Conservation (phyloP, 2,113 vertebrate genomes). For the Antechinus flavipes region DNA sequence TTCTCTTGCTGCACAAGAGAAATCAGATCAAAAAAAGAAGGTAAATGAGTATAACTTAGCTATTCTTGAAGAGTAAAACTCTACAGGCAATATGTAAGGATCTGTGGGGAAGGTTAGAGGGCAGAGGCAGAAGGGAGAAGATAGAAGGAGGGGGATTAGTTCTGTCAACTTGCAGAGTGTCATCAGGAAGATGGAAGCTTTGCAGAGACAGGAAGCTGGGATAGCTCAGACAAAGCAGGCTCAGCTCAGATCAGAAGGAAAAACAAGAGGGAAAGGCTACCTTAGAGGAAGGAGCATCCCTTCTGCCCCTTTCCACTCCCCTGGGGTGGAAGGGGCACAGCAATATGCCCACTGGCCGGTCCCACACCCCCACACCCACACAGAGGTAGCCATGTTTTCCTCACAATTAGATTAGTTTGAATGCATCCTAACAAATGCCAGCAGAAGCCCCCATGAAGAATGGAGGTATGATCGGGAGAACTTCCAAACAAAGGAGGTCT, state of each 20-base stretch:
- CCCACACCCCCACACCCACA: neutral
- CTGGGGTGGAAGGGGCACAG: accelerated
- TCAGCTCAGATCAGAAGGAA: neutral
- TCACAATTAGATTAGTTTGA: neutral
- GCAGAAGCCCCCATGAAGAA: constrained; percentile 2
- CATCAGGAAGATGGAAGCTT: neutral
- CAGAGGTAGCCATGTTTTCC: neutral
- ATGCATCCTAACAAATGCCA: neutral
- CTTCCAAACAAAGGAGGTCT: constrained; percentile 33
- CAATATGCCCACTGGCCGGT: neutral
- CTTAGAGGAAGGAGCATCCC: accelerated
- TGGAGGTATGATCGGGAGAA: neutral
- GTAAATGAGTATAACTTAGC: constrained; percentile 12
- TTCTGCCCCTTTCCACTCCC: accelerated
- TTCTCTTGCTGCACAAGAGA: too few species aligned
- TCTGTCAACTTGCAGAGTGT: constrained; percentile 30
- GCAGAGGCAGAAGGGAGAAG: constrained; percentile 69
- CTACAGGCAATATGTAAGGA: neutral
- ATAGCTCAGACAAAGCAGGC: accelerated
- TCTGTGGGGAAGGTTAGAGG: constrained; percentile 49
- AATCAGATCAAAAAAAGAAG: too few species aligned
- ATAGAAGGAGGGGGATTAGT: constrained; percentile 48
- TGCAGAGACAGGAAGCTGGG: accelerated
- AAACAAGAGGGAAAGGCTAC: neutral
- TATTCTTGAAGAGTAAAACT: constrained; percentile 30